Base-by-base conservation (phyloP, 1,140 invertebrate genomes). In the Saxidomus purpurata region DNA sequence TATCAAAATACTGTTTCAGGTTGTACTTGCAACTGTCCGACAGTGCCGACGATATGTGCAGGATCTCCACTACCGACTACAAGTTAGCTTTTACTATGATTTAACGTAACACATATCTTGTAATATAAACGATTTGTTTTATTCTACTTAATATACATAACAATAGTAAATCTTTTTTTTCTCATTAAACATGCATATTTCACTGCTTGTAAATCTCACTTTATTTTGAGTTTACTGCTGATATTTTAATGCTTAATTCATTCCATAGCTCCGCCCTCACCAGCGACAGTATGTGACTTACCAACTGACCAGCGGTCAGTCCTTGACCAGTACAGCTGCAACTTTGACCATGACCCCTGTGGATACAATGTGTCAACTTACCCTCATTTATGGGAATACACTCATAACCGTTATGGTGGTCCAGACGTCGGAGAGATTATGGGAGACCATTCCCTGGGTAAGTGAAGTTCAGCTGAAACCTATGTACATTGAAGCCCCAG, bases 401-500 rank as follows among this genome's bases (percentile, higher is more conserved):
- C 49, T 3, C 52, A 19, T 3, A 36, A 71, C 31, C 83, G 69
- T 22, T 86, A 86, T n/a, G 83, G 83, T 43, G 49, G 76, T 31
- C 67, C 36, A 9, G 25, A 1, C 25, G 40, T 40, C 34, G 83
- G 83, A 17, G 83, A 86, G 31, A 86, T 86, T 13, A 38, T 34
- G 0, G 83, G 83, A 34, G 83, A 86, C 83, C 28, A 55, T 28
- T 86, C 83, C 11, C n/a, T n/a, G 59, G 83, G 83, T 77, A 59
- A 71, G 59, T 67, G 22, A 55, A 17, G 17, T 9, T 9, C 43
- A 47, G 43, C 43, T 47, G 8, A 47, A 17, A 8, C 43, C n/a
- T n/a, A n/a, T n/a, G n/a, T n/a, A n/a, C n/a, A n/a, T n/a, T n/a
- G n/a, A n/a, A n/a, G n/a, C n/a, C n/a, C n/a, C n/a, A n/a, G n/a